A percentile compares a stretch with the other conserved stretches of the same genome.
These are phyloP conservation scores for Xiphorhynchus erythropygius DNA, from an alignment of 2,797 vertebrate genomes.

Conservation along the genomic window DNA sequence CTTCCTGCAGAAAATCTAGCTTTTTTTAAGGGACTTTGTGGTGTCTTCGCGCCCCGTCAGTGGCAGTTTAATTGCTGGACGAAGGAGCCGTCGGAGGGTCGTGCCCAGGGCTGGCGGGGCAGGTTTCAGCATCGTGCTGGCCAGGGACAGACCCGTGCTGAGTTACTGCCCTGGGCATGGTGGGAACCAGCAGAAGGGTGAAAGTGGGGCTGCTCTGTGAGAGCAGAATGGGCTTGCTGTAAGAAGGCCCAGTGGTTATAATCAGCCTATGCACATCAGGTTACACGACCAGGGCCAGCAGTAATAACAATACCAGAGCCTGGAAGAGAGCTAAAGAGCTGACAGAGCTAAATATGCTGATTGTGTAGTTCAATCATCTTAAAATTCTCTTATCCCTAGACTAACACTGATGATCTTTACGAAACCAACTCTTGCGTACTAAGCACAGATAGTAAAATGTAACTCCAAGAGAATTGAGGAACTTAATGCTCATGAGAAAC, in stretches of 20 bases:
- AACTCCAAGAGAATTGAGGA: background rate
- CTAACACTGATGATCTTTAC: background rate
- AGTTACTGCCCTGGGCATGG: background rate
- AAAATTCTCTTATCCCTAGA: background rate
- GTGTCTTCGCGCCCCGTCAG: background rate
- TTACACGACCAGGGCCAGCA: background rate
- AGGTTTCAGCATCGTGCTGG: background rate
- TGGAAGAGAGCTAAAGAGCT: background rate
- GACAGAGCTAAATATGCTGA: background rate
- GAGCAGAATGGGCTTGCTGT: accelerated
- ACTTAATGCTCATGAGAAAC: background rate
- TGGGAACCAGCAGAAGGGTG: background rate
- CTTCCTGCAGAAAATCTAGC: background rate
- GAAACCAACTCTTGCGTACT: background rate
- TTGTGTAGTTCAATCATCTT: background rate
- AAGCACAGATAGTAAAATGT: background rate
- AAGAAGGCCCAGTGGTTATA: background rate
- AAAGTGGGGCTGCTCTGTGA: background rate
- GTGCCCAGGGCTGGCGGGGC: accelerated
- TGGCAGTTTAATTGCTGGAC: background rate
- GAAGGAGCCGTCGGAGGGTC: background rate
- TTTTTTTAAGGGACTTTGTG: background rate
- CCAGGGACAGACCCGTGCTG: accelerated
- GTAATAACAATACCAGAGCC: background rate
- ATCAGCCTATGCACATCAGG: background rate